Percentiles rank a stretch among this genome's conserved stretches.
Evolutionary conservation across 2,113 vertebrate genomes (phyloP).

Genomic region (Chaetops frenatus): DNA sequence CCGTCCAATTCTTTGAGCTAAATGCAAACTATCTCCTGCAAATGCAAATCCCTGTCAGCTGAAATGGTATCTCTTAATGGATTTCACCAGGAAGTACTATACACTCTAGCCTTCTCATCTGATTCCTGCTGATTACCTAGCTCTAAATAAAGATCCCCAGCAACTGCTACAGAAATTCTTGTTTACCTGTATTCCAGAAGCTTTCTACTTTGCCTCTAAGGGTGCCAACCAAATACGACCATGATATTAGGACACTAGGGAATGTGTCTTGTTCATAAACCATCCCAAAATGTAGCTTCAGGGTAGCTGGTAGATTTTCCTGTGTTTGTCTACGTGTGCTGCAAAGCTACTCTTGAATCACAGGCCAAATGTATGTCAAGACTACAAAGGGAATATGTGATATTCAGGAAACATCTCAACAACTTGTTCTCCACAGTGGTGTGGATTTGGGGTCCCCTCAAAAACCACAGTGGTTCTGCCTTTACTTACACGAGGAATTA

Average conservation of each 20-base stretch:
- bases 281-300: background rate
- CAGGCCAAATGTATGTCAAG: accelerated
- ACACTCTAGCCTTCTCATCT: background rate
- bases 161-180: background rate
- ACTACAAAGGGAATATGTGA: background rate
- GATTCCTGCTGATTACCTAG: background rate
- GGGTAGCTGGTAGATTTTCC: background rate
- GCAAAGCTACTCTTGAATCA: background rate
- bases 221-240: background rate
- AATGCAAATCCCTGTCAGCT: background rate
- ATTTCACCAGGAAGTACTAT: background rate
- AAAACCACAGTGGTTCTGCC: background rate
- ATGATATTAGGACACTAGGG: background rate
- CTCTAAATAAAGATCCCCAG: background rate
- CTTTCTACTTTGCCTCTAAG: background rate
- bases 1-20: background rate
- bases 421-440: background rate
- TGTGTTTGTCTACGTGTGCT: background rate
- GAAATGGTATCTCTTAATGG: background rate
- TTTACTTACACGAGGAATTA: background rate
- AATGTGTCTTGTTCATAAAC: background rate
- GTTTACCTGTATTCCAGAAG: background rate
- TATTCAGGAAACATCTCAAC: background rate
- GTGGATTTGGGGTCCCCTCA: background rate
- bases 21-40: background rate